These are phyloP conservation scores for Mantis religiosa DNA, from an alignment of 2,888 invertebrate species.

Conservation along the genomic window DNA sequence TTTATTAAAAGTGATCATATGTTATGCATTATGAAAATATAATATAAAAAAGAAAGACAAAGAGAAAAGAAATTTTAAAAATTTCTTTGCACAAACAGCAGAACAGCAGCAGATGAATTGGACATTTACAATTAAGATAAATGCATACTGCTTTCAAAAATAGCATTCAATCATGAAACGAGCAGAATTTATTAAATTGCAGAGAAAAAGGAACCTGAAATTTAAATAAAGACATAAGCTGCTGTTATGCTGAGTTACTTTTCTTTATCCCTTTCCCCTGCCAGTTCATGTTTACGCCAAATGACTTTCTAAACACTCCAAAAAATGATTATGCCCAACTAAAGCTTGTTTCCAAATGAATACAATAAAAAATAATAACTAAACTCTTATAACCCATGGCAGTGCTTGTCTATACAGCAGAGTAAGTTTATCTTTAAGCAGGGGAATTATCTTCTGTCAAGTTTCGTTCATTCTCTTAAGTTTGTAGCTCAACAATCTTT, in stretches of 20 bases:
- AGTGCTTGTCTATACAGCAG: background rate
- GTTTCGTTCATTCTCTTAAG: slow-evolving; percentile 18
- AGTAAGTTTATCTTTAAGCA: background rate
- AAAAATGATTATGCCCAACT: background rate
- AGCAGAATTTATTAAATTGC: background rate
- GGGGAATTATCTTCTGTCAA: slow-evolving; percentile 7
- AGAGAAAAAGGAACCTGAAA: background rate
- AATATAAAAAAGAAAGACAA: background rate
- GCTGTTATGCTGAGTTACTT: background rate
- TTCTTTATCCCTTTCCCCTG: background rate
- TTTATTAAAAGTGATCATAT: background rate
- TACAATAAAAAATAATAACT: background rate
- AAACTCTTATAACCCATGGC: background rate
- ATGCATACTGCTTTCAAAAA: background rate
- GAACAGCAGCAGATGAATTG: background rate
- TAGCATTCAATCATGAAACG: background rate
- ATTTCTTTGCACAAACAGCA: background rate
- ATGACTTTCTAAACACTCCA: background rate
- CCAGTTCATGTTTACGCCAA: background rate
- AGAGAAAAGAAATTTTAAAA: background rate
- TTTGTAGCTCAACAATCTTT: background rate
- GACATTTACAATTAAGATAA: background rate
- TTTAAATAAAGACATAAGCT: background rate
- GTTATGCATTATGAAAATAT: background rate
- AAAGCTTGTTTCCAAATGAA: background rate